A percentile compares a stretch with the other conserved stretches of the same genome.
Evolutionary conservation across 2,888 invertebrate genomes (phyloP).

Genomic region (Platycnemis pennipes): DNA sequence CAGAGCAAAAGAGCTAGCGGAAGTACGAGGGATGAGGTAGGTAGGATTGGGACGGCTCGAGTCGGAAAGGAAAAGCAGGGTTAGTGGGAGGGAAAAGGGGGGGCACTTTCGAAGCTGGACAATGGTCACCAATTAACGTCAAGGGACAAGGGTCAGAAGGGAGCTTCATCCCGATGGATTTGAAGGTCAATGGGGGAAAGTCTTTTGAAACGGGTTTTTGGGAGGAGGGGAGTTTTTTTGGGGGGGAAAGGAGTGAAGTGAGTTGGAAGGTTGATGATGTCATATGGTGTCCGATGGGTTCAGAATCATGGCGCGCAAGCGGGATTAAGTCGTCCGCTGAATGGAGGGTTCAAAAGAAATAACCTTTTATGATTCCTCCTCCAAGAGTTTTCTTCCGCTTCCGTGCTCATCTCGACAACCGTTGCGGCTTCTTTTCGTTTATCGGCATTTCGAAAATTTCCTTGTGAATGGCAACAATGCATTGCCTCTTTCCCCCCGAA

Average conservation of each 20-base stretch:
- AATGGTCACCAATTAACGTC: constrained; percentile 65
- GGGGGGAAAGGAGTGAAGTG: background rate
- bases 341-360: constrained; percentile 25
- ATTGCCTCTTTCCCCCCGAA: background rate
- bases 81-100: background rate
- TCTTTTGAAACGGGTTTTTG: background rate
- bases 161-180: constrained; percentile 59
- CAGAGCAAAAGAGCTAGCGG: background rate
- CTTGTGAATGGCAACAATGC: background rate
- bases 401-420: background rate
- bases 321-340: background rate
- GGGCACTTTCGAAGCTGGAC: constrained; percentile 53
- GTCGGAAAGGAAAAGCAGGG: constrained; percentile 35
- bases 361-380: background rate
- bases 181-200: constrained; percentile 34
- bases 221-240: background rate
- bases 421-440: background rate
- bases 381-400: background rate
- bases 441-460: background rate
- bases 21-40: background rate
- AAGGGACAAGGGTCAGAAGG: constrained; percentile 62
- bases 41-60: background rate
- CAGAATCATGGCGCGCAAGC: background rate
- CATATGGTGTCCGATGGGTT: background rate
- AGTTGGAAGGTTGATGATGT: background rate